Conservation (phyloP, 2,113 vertebrate species). For the Labeo rohita region DNA sequence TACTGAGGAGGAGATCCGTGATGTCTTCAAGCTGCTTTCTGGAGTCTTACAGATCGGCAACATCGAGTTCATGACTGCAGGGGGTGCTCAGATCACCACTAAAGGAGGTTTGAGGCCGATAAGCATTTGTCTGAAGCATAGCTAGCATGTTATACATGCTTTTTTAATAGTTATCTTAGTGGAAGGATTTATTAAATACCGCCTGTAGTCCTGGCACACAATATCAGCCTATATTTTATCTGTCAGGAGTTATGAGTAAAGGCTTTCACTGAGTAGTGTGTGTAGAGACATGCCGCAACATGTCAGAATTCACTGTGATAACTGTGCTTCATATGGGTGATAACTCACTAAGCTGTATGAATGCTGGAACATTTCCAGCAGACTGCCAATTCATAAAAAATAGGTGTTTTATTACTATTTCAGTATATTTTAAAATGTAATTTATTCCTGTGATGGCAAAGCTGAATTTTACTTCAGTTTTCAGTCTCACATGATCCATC, state of each 20-base stretch:
- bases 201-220: neutral
- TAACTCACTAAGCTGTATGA: neutral
- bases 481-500: neutral
- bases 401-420: neutral
- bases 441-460: neutral
- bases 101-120: slow-evolving; percentile 79
- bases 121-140: neutral
- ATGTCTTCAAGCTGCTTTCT: slow-evolving; percentile 89
- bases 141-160: neutral
- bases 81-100: slow-evolving; percentile 87
- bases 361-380: neutral
- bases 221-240: neutral
- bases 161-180: neutral
- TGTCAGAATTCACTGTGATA: slow-evolving; percentile 65
- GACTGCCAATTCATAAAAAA: neutral
- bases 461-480: neutral
- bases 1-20: slow-evolving; percentile 86
- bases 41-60: slow-evolving; percentile 90
- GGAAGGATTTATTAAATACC: neutral
- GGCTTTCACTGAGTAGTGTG: neutral
- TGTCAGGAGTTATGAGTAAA: neutral
- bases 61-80: slow-evolving; percentile 91
- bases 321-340: slow-evolving; percentile 46
- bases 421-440: neutral
- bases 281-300: slow-evolving; percentile 64